Evolutionary conservation across 92 coral and sea anemone genomes (phyloP).

Genomic region (Actinernus sp.): DNA sequence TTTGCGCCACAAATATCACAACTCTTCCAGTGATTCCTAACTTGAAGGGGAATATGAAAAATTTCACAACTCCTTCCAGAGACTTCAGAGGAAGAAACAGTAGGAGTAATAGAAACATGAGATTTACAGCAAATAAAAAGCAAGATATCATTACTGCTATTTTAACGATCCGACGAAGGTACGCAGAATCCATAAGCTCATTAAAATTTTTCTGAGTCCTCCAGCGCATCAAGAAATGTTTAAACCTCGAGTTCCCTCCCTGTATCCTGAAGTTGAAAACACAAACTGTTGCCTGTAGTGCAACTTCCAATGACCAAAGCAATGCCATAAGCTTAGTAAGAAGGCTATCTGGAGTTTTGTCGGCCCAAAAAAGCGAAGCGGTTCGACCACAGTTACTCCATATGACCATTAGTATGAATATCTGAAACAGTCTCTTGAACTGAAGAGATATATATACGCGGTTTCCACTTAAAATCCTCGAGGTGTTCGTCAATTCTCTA

Average conservation of each 20-base stretch:
- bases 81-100: conserved; percentile 30
- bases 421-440: background rate
- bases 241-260: conserved; percentile 20
- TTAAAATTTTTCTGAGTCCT: conserved; percentile 40
- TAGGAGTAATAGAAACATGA: conserved; percentile 18
- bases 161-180: conserved; percentile 19
- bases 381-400: background rate
- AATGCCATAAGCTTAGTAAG: background rate
- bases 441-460: background rate
- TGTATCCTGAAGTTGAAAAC: conserved; percentile 25
- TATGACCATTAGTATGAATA: background rate
- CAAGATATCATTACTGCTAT: background rate
- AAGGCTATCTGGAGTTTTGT: background rate
- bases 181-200: conserved; percentile 24
- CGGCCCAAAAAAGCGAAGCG: background rate
- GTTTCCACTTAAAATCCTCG: background rate
- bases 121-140: conserved; percentile 12
- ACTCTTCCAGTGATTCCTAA: background rate
- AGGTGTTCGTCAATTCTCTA: background rate
- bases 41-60: conserved; percentile 20
- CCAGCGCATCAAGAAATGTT: conserved; percentile 32
- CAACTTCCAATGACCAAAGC: conserved; percentile 31
- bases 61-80: background rate
- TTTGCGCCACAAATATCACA: background rate
- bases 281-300: conserved; percentile 34